Evolutionary conservation across 2,113 vertebrate species (phyloP), one percentile per base, ranked within the genome.

Genomic region (Rafetus swinhoei): DNA sequence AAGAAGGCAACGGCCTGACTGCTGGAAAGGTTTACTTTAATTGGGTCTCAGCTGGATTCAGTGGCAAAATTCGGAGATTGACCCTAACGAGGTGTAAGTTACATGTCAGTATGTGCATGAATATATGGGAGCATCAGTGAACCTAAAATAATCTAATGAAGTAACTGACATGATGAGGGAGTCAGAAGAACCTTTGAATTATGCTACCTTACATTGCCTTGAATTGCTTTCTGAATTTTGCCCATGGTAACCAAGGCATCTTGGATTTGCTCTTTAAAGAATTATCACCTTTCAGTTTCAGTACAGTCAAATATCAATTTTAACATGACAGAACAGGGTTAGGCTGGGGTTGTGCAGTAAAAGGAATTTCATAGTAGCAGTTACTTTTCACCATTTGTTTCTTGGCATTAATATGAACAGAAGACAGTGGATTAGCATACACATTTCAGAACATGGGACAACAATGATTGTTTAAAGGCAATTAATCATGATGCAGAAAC

Each of bases 391-490:
- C 4, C 55, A 4, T 79, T 95, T 89, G 22, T 56, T 11, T 72
- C 72, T 90, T 54, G 54, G 8, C 4, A 53, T 0, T 0, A 85
- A 35, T n/a, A 74, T 60, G 16, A 53, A 19, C 19, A 53, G 50
- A 52, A 80, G 19, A 32, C 27, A 90, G 32, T 11, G 62, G 54
- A 21, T 69, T 90, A 65, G 32, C 3, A 13, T 76, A 55, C 7
- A 29, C 5, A 80, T 86, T 79, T 88, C 29, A 93, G 76, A 27
- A 77, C 18, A 18, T 25, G 82, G 27, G 90, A 57, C 25, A 77
- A 50, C 65, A 82, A 72, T 39, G 21, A 2, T 2, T 50, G 12
- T 82, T 65, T 94, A 91, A 88, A 80, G 15, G 4, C 53, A 84
- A 55, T 13, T n/a, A 84, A 84, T 5, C 18, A 74, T 62, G 85